Conservation (phyloP, 2,888 invertebrate genomes). For the Escarpia spicata region DNA sequence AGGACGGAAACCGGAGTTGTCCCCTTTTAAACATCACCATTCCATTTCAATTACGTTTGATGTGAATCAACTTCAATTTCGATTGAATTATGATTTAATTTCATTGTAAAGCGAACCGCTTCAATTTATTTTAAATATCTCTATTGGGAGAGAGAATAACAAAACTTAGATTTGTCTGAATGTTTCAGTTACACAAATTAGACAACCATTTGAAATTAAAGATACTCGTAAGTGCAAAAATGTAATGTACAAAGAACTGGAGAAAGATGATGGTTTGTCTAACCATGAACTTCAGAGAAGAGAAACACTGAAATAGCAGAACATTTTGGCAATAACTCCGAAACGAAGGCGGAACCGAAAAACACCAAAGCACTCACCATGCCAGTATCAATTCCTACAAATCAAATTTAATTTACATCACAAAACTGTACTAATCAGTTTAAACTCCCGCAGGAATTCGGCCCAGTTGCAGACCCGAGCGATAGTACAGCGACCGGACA, state of each 20-base stretch:
- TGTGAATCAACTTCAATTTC: not conserved
- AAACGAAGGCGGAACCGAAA: too few relatives aligned
- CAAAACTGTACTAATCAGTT: not conserved
- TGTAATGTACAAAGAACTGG: too few relatives aligned
- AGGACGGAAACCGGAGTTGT: not conserved
- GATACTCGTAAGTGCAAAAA: too few relatives aligned
- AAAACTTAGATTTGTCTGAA: not conserved
- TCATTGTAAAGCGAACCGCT: too few relatives aligned
- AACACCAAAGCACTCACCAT: too few relatives aligned
- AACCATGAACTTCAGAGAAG: too few relatives aligned
- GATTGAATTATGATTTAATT: not conserved
- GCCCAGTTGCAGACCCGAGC: not conserved
- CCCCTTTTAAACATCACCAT: not conserved
- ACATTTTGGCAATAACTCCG: too few relatives aligned
- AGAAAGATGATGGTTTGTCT: too few relatives aligned
- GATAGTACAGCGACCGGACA: not conserved
- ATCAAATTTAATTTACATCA: not conserved
- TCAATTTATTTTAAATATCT: not conserved
- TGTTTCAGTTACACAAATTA: too few relatives aligned
- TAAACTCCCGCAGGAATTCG: not conserved
- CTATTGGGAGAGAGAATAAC: not conserved
- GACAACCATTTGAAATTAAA: too few relatives aligned
- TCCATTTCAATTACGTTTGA: not conserved
- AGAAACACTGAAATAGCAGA: too few relatives aligned
- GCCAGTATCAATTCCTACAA: not conserved